Evolutionary conservation across 2,797 vertebrate species (phyloP), one percentile per base, ranked within the genome.

Genomic region (Scyliorhinus canicula): DNA sequence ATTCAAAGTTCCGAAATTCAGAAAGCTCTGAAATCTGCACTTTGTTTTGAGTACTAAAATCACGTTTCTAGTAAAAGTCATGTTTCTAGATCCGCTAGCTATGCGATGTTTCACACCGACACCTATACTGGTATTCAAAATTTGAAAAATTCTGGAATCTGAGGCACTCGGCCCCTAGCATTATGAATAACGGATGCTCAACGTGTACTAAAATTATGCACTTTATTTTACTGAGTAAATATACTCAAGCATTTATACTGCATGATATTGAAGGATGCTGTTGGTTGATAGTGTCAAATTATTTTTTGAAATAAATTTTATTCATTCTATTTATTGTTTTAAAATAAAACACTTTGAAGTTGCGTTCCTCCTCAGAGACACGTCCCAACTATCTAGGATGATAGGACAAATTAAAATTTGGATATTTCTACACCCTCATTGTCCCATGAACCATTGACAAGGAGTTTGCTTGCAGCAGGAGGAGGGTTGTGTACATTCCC

Each of bases 171-270:
- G n/a, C n/a, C n/a, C n/a, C n/a, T n/a, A n/a, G n/a, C n/a, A n/a
- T n/a, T n/a, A n/a, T n/a, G n/a, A n/a, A n/a, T n/a, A n/a, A n/a
- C n/a, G n/a, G n/a, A n/a, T n/a, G n/a, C n/a, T n/a, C n/a, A n/a
- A n/a, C n/a, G n/a, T n/a, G n/a, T n/a, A 84, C 28, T 44, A 40
- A 63, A 57, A 40, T 90, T 65, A 63, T 65, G 57, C 88, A 91
- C 88, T 91, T 91, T 91, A 91, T 88, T 91, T 88, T 24, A 88
- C 31, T 88, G 12, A 19, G 85, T 91, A 65, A 65, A 65, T 91
- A 91, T 88, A 91, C 26, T 63, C n/a, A 3, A 65, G 35, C 35
- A 28, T 63, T 91, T 65, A 65, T 35, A 11, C 57, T 91, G 60
- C 44, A 47, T 65, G 88, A 90, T 90, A 35, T 90, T 90, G 35